Conservation (phyloP, 1,140 invertebrate species). For the Bilobella aurantiaca region DNA sequence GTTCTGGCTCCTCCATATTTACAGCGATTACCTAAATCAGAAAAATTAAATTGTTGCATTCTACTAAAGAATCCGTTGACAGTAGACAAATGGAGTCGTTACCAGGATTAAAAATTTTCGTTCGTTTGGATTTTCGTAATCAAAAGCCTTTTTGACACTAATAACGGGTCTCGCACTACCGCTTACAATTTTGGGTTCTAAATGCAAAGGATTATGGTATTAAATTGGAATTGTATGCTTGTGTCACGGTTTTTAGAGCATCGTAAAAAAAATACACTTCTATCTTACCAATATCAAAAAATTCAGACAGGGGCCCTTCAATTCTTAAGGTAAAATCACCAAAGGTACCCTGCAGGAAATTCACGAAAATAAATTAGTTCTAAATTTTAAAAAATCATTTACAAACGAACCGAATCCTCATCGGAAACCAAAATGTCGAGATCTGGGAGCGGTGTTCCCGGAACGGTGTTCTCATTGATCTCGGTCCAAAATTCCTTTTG, state of each 20-base stretch:
- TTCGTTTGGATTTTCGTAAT: constrained; percentile 86
- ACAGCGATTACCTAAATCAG: constrained; percentile 56
- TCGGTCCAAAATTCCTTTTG: constrained; percentile 65
- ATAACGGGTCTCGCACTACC: constrained; percentile 69
- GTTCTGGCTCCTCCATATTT: constrained; percentile 54
- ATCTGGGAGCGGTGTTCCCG: constrained; percentile 67
- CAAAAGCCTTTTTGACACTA: constrained; percentile 65
- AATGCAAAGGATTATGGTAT: background rate
- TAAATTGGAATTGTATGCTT: background rate
- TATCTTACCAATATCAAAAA: constrained; percentile 59
- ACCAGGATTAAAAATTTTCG: constrained; percentile 79
- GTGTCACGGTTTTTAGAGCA: background rate
- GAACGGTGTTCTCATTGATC: constrained; percentile 68
- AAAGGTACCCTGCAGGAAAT: constrained; percentile 61
- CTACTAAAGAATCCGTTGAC: constrained; percentile 8
- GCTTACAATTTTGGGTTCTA: constrained; percentile 60
- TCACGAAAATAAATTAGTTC: background rate
- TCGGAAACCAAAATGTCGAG: constrained; percentile 77
- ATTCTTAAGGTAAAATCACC: constrained; percentile 65
- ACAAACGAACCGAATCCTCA: constrained; percentile 61
- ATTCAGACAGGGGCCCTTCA: constrained; percentile 61
- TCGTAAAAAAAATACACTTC: background rate
- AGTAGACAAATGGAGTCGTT: constrained; percentile 35
- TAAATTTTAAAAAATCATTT: background rate
- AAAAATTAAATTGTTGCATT: too few species aligned